Conservation (phyloP, 2,797 vertebrate genomes). For the Betta splendens region DNA sequence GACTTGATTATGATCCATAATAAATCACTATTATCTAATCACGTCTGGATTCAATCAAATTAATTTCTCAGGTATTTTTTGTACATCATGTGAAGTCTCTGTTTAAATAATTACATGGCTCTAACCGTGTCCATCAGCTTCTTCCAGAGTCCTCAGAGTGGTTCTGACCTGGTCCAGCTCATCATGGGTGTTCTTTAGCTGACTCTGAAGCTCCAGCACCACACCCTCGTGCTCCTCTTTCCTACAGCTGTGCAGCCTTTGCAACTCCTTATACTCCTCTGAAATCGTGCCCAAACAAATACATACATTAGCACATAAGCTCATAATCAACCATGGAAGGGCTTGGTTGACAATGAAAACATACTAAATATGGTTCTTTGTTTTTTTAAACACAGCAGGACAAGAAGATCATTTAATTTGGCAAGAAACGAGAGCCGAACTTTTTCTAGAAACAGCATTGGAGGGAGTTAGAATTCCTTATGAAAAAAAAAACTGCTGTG, state of each 20-base stretch:
- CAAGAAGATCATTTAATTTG: constrained; percentile 53
- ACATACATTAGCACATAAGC: constrained; percentile 24
- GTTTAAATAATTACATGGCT: constrained; percentile 40
- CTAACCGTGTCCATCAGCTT: constrained; percentile 83
- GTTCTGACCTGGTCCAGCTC: constrained; percentile 83
- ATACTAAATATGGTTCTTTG: constrained; percentile 56
- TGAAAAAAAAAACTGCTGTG: constrained; percentile 8
- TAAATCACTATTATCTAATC: constrained; percentile 36
- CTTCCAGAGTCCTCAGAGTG: constrained; percentile 79
- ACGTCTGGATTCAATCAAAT: constrained; percentile 11
- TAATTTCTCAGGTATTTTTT: constrained; percentile 23
- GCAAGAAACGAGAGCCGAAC: constrained; percentile 27
- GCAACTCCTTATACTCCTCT: constrained; percentile 84
- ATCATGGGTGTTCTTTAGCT: constrained; percentile 74
- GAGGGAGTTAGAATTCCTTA: constrained; percentile 9
- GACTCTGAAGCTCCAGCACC: constrained; percentile 80
- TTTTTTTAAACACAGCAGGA: constrained; percentile 55
- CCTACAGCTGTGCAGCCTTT: constrained; percentile 76
- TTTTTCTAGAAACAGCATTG: constrained; percentile 33
- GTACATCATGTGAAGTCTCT: constrained; percentile 1
- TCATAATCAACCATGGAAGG: constrained; percentile 43
- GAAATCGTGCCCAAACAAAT: constrained; percentile 55
- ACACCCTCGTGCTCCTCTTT: constrained; percentile 76
- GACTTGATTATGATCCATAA: constrained; percentile 14
- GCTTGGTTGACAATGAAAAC: constrained; percentile 67